Base-by-base conservation (phyloP, 2,113 vertebrate genomes). In the Thunnus maccoyii region DNA sequence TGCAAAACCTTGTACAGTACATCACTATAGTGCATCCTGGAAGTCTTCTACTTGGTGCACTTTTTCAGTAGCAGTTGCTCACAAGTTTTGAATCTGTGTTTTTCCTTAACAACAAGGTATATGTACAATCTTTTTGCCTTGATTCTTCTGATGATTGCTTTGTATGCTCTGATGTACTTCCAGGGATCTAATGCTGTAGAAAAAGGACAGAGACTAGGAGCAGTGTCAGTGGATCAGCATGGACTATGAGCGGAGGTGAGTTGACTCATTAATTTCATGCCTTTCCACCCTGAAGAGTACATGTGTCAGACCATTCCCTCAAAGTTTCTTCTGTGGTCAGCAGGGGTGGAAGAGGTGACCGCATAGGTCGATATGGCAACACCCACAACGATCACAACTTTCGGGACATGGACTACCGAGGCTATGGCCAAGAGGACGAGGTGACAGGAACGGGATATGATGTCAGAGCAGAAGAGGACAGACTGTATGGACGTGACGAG, bases 361-460 rank as follows among this genome's bases (percentile, higher is more conserved):
- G 96, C 17, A 94, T 94, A 20, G 97, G 96, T 55, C 96, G 96
- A 70, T 97, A 97, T 62, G 96, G 96, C 36, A 94, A 94, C 69
- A 89, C 89, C 41, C 85, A 86, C 15, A 93, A 92, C 3, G 96
- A 97, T 66, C 96, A 97, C 41, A 96, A 97, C 86, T 97, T 96
- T 73, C 91, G 95, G 46, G 97, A 98, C 72, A 96, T 97, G 96
- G 97, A 97, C 77, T 96, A 97, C 63, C 80, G 95, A n/a, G 93
- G 83, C 14, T 94, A 93, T 66, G 89, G 91, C 16, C 93, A 92
- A 65, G 94, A 94, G 22, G 90, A 93, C 1, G 91, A 92, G n/a
- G 88, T 94, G 51, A 22, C 64, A 14, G 87, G 82, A 51, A 0
- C 69, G 22, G 87, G 57, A 22, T 90, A 90, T 74, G 91, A 95